Base-by-base conservation (phyloP, 2,888 invertebrate genomes). In the Nebria brevicollis region DNA sequence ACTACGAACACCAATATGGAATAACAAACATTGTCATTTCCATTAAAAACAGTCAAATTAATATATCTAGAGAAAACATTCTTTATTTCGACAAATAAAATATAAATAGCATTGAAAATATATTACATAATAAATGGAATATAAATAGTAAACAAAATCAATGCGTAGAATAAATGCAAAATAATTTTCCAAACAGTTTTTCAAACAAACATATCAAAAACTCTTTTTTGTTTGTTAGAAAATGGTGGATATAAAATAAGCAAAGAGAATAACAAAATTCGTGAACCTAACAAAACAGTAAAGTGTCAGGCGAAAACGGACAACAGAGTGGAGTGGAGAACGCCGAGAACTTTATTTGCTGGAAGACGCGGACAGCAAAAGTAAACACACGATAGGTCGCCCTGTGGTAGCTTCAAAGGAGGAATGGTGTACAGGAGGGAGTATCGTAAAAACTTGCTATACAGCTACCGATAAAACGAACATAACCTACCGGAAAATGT, bases 181-280 rank as follows among this genome's bases (percentile, higher is more conserved):
- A 54, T 13, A 54, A 13, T 54, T 54, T 54, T 54, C 13, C 8
- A 54, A 8, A 54, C 10, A 5, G 54, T 54, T 54, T 54, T 54
- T 54, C 11, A 54, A 54, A 54, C 54, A 54, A 3, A 54, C 7
- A 54, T 54, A 54, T 54, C 54, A 54, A 54, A 3, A 54, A 54
- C 54, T 54, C 7, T 54, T 54, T 54, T 8, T 8, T 54, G 54
- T 8, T 13, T 11, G 13, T 8, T 54, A 54, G 54, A 54, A 6
- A 54, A 54, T 54, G 13, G 54, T 5, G 8, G 13, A 54, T 7
- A 54, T 54, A 54, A 54, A 54, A 54, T 8, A 8, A 54, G 54
- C 54, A 54, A 54, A 54, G 54, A 54, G 54, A 54, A 54, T 54
- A 54, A 54, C 54, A 54, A 54, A 54, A 54, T 54, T 54, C 54